phyloP scores from a whole-genome alignment of 1,140 invertebrate species.

The Drosophila subobscura region DNA sequence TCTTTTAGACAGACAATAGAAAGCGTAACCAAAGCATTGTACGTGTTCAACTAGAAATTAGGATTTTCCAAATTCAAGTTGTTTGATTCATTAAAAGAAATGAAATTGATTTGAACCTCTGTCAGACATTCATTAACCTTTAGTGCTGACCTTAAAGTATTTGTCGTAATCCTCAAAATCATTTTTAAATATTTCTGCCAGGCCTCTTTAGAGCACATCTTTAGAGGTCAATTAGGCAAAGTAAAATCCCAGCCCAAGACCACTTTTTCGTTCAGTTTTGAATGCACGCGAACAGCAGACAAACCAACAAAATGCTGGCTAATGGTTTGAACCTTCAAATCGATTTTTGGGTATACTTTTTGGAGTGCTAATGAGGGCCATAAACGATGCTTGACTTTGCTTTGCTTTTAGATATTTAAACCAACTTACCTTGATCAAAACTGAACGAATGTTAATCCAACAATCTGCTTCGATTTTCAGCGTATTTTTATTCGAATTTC shows the following conservation, averaged over 20 bases:
- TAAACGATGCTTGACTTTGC: constrained; percentile 36
- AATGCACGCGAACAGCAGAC: constrained; percentile 23
- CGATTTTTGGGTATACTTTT: constrained; percentile 21
- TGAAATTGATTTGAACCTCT: too few species aligned
- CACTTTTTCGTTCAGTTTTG: constrained; percentile 21
- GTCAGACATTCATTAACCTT: too few species aligned
- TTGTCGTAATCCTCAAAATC: too few species aligned
- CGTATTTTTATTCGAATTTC: constrained; percentile 7
- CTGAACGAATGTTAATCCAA: constrained; percentile 59
- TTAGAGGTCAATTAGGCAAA: constrained; percentile 76
- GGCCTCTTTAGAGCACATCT: constrained; percentile 36
- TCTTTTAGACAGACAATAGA: too few species aligned
- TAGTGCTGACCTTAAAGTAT: too few species aligned
- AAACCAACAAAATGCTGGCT: constrained; percentile 39
- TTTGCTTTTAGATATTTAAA: constrained; percentile 34
- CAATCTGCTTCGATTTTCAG: constrained; percentile 20
- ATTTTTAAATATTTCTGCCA: too few species aligned
- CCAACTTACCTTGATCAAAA: constrained; percentile 50
- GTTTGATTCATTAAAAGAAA: too few species aligned
- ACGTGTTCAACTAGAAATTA: too few species aligned
- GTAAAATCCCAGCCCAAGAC: constrained; percentile 41
- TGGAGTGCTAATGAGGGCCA: constrained; percentile 47
- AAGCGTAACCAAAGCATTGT: too few species aligned
- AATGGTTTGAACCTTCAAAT: constrained; percentile 57
- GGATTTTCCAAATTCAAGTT: too few species aligned